Conservation (phyloP, 2,113 vertebrate species). For the Hucho hucho region DNA sequence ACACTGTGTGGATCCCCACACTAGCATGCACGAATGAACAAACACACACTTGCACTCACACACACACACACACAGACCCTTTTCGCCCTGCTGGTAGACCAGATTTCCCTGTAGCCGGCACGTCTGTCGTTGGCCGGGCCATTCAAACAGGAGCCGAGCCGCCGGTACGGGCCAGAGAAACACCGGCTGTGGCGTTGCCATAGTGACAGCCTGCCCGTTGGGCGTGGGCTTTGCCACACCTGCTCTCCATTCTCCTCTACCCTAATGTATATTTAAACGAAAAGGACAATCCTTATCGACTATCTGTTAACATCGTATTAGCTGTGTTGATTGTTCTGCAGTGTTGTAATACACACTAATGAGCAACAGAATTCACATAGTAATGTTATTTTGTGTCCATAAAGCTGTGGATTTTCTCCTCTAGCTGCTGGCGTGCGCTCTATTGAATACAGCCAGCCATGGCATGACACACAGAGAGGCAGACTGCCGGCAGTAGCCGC, state of each 20-base stretch:
- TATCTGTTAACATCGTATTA: no score
- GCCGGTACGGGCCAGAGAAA: slow-evolving; percentile 59
- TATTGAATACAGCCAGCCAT: no score
- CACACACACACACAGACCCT: slow-evolving; percentile 7
- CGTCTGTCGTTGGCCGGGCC: slow-evolving; percentile 66
- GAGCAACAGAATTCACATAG: no score
- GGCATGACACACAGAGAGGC: no score
- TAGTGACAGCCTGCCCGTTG: slow-evolving; percentile 69
- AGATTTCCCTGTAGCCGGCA: slow-evolving; percentile 64
- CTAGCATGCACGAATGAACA: background rate
- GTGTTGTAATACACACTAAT: no score
- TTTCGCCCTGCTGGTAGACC: slow-evolving; percentile 43
- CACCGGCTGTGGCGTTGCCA: slow-evolving; percentile 68
- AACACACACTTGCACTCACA: background rate
- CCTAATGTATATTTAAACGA: background rate
- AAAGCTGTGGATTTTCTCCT: no score
- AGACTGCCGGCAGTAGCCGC: no score
- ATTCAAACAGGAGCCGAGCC: slow-evolving; percentile 59
- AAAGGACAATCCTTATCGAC: no score
- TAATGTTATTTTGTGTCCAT: no score
- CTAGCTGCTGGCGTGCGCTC: no score
- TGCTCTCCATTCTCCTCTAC: background rate
- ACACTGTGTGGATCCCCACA: background rate
- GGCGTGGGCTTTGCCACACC: slow-evolving; percentile 46
- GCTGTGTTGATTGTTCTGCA: no score